Percentiles rank a stretch among this genome's conserved stretches.
Conservation (phyloP, 37 sponge, comb jelly and placozoan genomes). For the Crambe crambe region DNA sequence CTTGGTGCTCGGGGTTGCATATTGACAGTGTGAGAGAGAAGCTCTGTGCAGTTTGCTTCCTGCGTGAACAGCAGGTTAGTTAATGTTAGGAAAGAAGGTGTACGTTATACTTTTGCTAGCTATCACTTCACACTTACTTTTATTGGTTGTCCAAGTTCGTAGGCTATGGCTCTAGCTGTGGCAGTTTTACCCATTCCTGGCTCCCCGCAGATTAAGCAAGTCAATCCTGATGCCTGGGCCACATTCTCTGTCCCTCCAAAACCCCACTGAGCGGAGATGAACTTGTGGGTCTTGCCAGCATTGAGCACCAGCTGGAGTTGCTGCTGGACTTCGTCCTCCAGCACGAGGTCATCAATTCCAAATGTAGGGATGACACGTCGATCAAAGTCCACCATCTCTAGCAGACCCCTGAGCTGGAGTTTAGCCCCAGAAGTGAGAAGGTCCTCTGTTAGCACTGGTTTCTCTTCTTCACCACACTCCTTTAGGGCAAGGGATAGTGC, state of each 20-base stretch:
- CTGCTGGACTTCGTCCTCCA: conserved; percentile 18
- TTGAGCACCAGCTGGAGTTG: conserved; percentile 46
- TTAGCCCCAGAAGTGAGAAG: conserved; percentile 53
- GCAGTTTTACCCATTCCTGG: conserved; percentile 62
- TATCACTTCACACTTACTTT: conserved; percentile 45
- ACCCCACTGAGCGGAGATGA: conserved; percentile 76
- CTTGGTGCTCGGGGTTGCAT: not conserved
- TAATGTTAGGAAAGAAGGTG: not conserved
- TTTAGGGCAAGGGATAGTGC: conserved; percentile 45
- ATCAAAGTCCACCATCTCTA: conserved; percentile 82
- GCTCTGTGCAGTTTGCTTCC: conserved; percentile 64
- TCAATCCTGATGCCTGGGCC: conserved; percentile 32
- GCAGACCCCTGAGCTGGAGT: conserved; percentile 55
- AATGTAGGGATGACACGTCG: conserved; percentile 65
- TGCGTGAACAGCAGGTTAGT: not conserved
- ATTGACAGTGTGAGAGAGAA: conserved; percentile 43
- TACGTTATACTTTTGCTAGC: not conserved
- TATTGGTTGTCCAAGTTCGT: conserved; percentile 73
- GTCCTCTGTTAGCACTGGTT: conserved; percentile 3
- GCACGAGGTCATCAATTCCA: conserved; percentile 50
- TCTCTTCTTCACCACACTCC: not conserved
- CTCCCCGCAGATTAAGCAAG: conserved; percentile 38
- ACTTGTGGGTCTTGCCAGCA: conserved; percentile 55
- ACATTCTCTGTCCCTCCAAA: conserved; percentile 44
- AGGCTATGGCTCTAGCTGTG: conserved; percentile 61